phyloP scores from a whole-genome alignment of 2,797 vertebrate species.

The Lepilemur ruficaudatus region DNA sequence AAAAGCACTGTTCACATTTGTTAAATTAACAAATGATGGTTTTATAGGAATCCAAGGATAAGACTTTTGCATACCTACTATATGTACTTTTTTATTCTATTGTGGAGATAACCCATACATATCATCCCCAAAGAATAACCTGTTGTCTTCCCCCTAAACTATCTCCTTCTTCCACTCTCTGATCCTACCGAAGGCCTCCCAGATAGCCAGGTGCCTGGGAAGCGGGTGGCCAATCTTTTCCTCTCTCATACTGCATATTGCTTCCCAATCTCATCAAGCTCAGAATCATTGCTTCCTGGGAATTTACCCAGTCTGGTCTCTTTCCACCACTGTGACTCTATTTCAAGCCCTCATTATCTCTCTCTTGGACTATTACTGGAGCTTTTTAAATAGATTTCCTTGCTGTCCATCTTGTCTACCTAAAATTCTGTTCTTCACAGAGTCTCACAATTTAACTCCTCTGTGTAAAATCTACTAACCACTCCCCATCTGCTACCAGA shows the following conservation, averaged over 20 bases:
- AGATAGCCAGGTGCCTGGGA: background rate
- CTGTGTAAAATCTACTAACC: background rate
- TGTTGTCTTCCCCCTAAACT: background rate
- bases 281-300: too few species aligned
- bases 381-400: background rate
- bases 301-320: background rate
- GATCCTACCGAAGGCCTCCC: background rate
- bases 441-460: background rate
- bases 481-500: background rate
- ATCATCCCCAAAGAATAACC: background rate
- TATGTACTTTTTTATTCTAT: background rate
- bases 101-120: background rate
- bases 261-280: background rate
- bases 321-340: background rate
- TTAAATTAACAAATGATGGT: background rate
- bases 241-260: rapidly evolving
- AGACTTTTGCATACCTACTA: background rate
- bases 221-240: rapidly evolving
- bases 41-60: background rate
- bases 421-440: background rate
- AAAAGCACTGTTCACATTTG: background rate
- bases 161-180: background rate
- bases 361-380: background rate
- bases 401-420: background rate
- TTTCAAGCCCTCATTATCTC: background rate